Evolutionary conservation across 2,888 invertebrate species (phyloP).

Genomic region (Drosophila nr. fundita): DNA sequence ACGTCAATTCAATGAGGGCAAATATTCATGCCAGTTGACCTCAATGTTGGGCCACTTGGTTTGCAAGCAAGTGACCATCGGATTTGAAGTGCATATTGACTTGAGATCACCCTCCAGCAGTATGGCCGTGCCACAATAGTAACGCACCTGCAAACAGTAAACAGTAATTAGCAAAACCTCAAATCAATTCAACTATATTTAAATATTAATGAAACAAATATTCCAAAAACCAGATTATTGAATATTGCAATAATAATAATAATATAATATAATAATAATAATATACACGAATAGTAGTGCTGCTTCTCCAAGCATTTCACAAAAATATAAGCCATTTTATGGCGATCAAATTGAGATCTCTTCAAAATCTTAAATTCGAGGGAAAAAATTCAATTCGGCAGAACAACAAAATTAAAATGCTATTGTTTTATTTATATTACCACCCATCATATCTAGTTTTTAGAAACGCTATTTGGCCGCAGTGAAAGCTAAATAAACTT

Average conservation of each 20-base stretch:
- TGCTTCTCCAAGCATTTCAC: background rate
- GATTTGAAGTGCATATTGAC: constrained; percentile 92
- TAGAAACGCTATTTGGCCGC: background rate
- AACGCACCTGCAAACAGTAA: constrained; percentile 86
- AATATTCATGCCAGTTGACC: constrained; percentile 93
- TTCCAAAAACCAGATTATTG: background rate
- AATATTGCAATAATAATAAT: too few relatives aligned
- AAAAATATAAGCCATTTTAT: background rate
- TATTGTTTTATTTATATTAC: background rate
- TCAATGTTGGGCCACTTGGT: constrained; percentile 99
- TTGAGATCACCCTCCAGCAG: constrained; percentile 94
- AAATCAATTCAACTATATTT: background rate
- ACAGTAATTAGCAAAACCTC: background rate
- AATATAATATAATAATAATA: too few relatives aligned
- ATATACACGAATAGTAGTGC: background rate
- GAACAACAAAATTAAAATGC: background rate
- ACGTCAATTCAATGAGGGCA: constrained; percentile 92
- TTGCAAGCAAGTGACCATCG: constrained; percentile 95
- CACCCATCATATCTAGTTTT: background rate
- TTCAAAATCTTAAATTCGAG: background rate
- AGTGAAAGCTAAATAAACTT: background rate
- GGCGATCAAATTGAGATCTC: background rate
- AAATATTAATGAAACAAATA: background rate
- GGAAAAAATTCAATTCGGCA: background rate
- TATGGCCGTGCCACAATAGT: constrained; percentile 92